Conservation (phyloP, 1,140 invertebrate genomes). For the Dryas iulia region DNA sequence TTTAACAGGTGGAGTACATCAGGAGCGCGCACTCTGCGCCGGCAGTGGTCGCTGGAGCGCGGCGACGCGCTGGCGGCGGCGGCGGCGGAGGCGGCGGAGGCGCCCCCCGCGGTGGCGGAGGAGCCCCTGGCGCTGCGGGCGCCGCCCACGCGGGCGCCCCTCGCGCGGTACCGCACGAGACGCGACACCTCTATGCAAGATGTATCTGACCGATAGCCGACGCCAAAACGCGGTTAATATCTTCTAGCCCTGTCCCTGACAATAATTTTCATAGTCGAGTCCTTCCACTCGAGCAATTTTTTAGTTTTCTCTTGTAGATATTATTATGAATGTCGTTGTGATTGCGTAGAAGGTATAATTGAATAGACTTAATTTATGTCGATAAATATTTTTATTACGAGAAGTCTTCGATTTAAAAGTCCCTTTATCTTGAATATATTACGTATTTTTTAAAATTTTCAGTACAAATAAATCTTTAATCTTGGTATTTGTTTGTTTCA, state of each 20-base stretch:
- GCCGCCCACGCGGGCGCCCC: conserved; percentile 36
- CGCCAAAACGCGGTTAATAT: conserved; percentile 9
- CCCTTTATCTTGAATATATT: conserved; percentile 45
- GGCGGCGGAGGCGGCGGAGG: conserved; percentile 36
- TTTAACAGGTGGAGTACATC: conserved; percentile 35
- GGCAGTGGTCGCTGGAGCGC: conserved; percentile 64
- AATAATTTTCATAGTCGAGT: conserved; percentile 49
- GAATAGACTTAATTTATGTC: conserved; percentile 35
- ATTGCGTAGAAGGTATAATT: conserved; percentile 28
- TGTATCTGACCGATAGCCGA: conserved; percentile 18
- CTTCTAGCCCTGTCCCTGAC: conserved; percentile 37
- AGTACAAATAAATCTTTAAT: conserved; percentile 46
- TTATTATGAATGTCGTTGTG: conserved; percentile 34
- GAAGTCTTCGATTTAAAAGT: conserved; percentile 37
- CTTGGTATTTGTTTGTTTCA: conserved; percentile 15
- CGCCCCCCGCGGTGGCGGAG: conserved; percentile 11
- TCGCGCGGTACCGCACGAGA: conserved; percentile 43
- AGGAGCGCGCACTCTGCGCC: conserved; percentile 45
- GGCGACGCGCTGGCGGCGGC: conserved; percentile 50
- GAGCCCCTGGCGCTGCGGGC: conserved; percentile 28
- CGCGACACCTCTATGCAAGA: conserved; percentile 28
- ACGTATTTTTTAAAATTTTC: conserved; percentile 60
- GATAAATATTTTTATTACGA: conserved; percentile 47
- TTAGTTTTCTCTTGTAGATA: conserved; percentile 35
- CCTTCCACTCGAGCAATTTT: conserved; percentile 26